Base-by-base conservation (phyloP, 2,113 vertebrate species). In the Centropus bengalensis region DNA sequence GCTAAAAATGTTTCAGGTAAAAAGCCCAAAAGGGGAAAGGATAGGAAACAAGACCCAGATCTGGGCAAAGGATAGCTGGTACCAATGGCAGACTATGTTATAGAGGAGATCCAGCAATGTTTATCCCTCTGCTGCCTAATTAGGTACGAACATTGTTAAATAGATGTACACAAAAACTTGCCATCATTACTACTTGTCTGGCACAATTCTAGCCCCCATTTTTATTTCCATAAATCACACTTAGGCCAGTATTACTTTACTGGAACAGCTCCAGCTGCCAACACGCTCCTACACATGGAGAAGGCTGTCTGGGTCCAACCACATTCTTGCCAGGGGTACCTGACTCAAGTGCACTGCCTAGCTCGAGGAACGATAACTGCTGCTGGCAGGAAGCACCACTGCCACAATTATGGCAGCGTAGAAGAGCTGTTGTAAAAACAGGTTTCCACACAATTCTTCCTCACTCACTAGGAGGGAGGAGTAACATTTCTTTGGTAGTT, bases 1-100 rank as follows among this genome's bases (percentile, higher is more conserved):
- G 71, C 82, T 91, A 89, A 93, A 94, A 88, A 78, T 84, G 79
- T 24, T 78, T 69, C 40, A 78, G 1, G 2, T 28, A 33, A 67
- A 44, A 54, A 86, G 40, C 36, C 36, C 58, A 80, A 59, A 87
- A 70, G 60, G 64, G 13, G 64, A 64, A 58, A 64, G n/a, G n/a
- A 83, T 12, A 56, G 64, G 62, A 77, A 74, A 66, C 28, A 78
- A 82, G 74, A 54, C 21, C 44, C 52, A 89, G 78, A 59, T 55
- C 55, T 66, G 51, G 19, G 64, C 71, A 93, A 75, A 88, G 10
- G n/a, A 59, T 47, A 18, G 44, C 38, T 63, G 66, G 42, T 26
- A 77, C 32, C 67, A 74, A 32, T 2, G 8, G 44, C 20, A 82
- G 52, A 30, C 9, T 38, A 13, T 7, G 26, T 5, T 19, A 21